Evolutionary conservation across 2,797 vertebrate species (phyloP).

Genomic region (Dendrocincla tyrannina): DNA sequence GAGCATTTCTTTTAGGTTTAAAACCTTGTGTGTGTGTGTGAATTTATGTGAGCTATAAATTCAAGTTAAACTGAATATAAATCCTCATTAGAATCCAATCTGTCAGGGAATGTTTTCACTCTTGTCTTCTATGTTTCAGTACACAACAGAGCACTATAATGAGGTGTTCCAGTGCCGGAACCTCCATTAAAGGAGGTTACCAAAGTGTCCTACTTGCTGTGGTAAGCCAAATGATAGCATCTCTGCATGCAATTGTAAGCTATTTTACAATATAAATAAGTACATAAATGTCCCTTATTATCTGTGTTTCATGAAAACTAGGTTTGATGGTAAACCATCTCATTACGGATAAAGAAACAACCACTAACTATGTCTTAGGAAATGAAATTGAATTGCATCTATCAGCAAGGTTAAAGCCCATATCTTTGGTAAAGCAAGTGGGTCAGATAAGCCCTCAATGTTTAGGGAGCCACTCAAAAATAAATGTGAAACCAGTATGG

Average conservation of each 20-base stretch:
- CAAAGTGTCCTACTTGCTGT: background rate
- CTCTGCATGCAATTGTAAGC: background rate
- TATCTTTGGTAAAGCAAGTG: background rate
- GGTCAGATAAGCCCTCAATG: background rate
- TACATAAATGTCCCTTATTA: background rate
- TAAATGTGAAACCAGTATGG: background rate
- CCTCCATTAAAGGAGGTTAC: background rate
- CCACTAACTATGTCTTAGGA: background rate
- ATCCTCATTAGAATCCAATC: background rate
- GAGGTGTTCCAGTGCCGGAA: background rate
- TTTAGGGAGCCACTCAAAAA: background rate
- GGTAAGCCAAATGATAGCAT: background rate
- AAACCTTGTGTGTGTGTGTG: background rate
- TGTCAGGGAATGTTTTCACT: background rate
- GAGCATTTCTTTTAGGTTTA: background rate
- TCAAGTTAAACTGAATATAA: background rate
- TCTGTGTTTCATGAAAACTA: background rate
- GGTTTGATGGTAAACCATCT: background rate
- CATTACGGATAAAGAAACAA: background rate
- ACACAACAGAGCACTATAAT: background rate
- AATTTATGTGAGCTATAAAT: background rate
- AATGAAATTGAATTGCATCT: background rate
- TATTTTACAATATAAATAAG: background rate
- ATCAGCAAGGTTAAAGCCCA: accelerated
- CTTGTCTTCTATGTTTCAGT: background rate